phyloP scores from a whole-genome alignment of 2,888 invertebrate genomes.

The Pecten maximus region DNA sequence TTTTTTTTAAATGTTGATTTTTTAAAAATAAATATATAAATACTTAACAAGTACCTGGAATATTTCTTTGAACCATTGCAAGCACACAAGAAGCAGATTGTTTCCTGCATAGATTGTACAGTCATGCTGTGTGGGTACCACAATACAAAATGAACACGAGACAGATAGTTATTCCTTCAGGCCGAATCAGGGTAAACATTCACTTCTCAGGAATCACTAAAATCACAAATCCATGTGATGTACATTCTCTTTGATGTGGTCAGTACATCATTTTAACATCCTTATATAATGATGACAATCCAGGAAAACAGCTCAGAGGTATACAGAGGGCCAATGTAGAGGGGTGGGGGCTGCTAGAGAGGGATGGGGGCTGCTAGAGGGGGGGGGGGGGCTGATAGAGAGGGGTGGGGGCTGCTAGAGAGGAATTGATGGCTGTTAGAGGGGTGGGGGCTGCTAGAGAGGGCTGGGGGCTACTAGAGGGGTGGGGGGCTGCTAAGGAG shows the following conservation, averaged over 20 bases:
- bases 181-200: neutral
- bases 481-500: neutral
- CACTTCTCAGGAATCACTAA: neutral
- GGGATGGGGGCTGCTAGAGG: neutral
- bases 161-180: neutral
- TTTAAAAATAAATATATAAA: too few species aligned
- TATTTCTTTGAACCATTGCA: neutral
- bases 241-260: slow-evolving; percentile 24
- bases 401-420: neutral
- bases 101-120: neutral
- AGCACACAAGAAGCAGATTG: neutral
- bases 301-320: too few species aligned
- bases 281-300: neutral
- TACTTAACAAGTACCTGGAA: too few species aligned
- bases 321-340: too few species aligned
- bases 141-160: neutral
- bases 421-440: neutral
- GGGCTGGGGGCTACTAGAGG: neutral
- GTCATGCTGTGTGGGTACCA: neutral
- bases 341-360: too few species aligned
- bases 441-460: neutral
- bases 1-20: too few species aligned
- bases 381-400: neutral
- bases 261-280: neutral
- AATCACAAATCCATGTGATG: neutral